A percentile compares a stretch with the other conserved stretches of the same genome.
These are phyloP conservation scores for Mustelus asterias DNA, from an alignment of 2,113 vertebrate species.

Conservation along the genomic window DNA sequence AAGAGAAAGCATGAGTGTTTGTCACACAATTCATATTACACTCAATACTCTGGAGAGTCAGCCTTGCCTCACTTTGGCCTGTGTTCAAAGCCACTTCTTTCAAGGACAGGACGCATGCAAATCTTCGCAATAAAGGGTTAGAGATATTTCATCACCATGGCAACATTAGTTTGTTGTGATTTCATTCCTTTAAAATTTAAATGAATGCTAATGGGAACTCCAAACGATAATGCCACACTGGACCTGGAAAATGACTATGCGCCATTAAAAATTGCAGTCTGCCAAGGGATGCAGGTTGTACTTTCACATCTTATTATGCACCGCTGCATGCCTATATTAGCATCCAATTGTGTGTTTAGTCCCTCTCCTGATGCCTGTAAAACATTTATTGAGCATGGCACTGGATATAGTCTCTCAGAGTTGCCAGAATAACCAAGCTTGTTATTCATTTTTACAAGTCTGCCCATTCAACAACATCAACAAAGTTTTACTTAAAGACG, in stretches of 20 bases:
- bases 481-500: neutral
- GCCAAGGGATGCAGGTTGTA: neutral
- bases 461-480: neutral
- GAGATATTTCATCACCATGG: conserved; percentile 18
- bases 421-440: neutral
- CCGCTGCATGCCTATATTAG: conserved; percentile 19
- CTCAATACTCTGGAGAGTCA: neutral
- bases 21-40: conserved; percentile 17
- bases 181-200: conserved; percentile 33
- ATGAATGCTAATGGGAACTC: conserved; percentile 29
- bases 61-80: neutral
- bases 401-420: neutral
- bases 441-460: neutral
- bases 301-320: conserved; percentile 23
- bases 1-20: neutral
- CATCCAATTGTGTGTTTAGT: conserved; percentile 12
- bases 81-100: conserved; percentile 25
- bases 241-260: neutral
- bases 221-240: neutral
- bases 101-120: conserved; percentile 15
- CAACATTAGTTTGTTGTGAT: conserved; percentile 28
- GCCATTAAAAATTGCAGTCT: neutral
- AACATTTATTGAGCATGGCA: conserved; percentile 12
- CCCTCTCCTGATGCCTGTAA: neutral
- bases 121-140: neutral